Conservation (phyloP, 2,113 vertebrate genomes). For the Elephantulus edwardii region DNA sequence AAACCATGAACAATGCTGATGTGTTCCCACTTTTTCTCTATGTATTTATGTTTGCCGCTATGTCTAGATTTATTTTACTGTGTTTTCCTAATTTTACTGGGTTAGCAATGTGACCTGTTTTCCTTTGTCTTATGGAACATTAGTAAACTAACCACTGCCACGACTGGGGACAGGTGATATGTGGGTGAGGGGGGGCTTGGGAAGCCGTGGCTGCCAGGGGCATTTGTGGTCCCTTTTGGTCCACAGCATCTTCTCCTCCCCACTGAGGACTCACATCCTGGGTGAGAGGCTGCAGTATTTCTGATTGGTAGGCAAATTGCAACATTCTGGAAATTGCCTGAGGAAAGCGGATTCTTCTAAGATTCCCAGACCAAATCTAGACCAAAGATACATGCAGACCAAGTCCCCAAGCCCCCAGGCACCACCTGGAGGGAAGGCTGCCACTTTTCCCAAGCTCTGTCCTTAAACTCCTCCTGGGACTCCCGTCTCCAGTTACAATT, state of each 20-base stretch:
- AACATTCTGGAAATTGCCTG: slow-evolving; percentile 39
- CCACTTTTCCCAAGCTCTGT: not conserved
- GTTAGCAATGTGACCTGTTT: slow-evolving; percentile 75
- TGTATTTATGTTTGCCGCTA: slow-evolving; percentile 74
- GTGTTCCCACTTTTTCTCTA: slow-evolving; percentile 68
- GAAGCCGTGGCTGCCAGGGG: not conserved
- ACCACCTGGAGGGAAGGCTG: slow-evolving; percentile 17
- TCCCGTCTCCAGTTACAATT: slow-evolving; percentile 62
- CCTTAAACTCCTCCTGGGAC: slow-evolving; percentile 52
- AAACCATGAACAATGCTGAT: not conserved
- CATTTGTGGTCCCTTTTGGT: not conserved
- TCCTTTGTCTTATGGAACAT: slow-evolving; percentile 73
- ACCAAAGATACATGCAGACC: slow-evolving; percentile 65
- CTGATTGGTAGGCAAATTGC: slow-evolving; percentile 41
- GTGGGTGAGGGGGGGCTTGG: not conserved
- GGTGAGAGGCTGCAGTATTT: slow-evolving; percentile 42
- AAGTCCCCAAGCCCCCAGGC: slow-evolving; percentile 53
- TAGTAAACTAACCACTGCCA: slow-evolving; percentile 76
- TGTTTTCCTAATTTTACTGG: slow-evolving; percentile 45
- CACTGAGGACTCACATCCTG: not conserved
- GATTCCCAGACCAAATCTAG: slow-evolving; percentile 69
- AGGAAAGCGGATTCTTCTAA: slow-evolving; percentile 1
- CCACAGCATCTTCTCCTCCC: not conserved
- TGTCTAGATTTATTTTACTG: slow-evolving; percentile 26
- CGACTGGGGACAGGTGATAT: slow-evolving; percentile 70